phyloP scores from a whole-genome alignment of 2,888 invertebrate species.

The Adela reaumurella region DNA sequence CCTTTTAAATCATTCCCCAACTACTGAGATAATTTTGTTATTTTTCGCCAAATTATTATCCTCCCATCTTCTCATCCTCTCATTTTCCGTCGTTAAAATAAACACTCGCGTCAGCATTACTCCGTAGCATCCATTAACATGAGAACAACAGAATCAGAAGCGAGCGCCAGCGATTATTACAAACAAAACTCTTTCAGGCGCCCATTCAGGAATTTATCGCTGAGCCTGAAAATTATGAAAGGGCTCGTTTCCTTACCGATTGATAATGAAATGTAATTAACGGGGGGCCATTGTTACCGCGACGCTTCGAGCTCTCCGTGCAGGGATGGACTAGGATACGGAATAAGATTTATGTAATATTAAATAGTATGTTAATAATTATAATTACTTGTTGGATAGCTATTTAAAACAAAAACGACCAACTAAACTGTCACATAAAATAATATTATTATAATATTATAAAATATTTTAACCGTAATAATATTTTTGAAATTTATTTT shows the following conservation, averaged over 20 bases:
- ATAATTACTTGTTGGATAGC: too few relatives aligned
- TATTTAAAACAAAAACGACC: too few relatives aligned
- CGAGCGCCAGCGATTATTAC: neutral
- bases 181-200: neutral
- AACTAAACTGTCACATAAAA: too few relatives aligned
- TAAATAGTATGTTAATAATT: too few relatives aligned
- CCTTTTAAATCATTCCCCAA: too few relatives aligned
- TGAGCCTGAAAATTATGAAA: neutral
- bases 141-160: neutral
- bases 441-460: too few relatives aligned
- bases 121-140: neutral
- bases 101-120: neutral
- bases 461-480: too few relatives aligned
- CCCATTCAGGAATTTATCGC: neutral
- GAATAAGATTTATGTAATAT: too few relatives aligned
- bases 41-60: neutral
- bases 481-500: too few relatives aligned
- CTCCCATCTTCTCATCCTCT: too few relatives aligned
- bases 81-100: neutral
- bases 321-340: too few relatives aligned
- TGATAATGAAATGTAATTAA: neutral
- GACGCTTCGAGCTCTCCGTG: neutral
- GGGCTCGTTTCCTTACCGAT: neutral
- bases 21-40: neutral
- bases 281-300: neutral